Conservation (phyloP, 2,888 invertebrate species). For the Caenorhabditis imperialis region DNA sequence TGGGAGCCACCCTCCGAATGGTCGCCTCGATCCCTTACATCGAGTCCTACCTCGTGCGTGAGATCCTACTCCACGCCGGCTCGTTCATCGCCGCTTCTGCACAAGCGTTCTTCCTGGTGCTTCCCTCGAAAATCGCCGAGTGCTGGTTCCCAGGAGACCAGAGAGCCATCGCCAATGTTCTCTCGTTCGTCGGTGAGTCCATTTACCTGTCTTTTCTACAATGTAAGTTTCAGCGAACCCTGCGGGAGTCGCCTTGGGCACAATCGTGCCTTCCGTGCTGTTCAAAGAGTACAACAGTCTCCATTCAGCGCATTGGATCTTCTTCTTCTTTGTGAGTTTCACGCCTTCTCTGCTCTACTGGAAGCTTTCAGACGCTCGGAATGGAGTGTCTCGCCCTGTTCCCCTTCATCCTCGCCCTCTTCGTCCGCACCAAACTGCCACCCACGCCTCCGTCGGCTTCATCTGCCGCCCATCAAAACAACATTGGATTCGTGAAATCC, state of each 20-base stretch:
- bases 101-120: slow-evolving; percentile 75
- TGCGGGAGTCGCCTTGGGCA: slow-evolving; percentile 73
- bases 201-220: neutral
- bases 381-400: slow-evolving; percentile 54
- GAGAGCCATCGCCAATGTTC: slow-evolving; percentile 74
- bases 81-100: slow-evolving; percentile 70
- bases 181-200: slow-evolving; percentile 71
- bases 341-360: neutral
- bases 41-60: slow-evolving; percentile 26
- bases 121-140: slow-evolving; percentile 74
- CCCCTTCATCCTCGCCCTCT: slow-evolving; percentile 53
- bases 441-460: slow-evolving; percentile 75
- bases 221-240: slow-evolving; percentile 71
- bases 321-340: slow-evolving; percentile 53
- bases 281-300: slow-evolving; percentile 42
- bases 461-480: slow-evolving; percentile 64
- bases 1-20: slow-evolving; percentile 55
- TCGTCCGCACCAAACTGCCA: slow-evolving; percentile 57
- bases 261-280: slow-evolving; percentile 66
- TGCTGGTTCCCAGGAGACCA: slow-evolving; percentile 76
- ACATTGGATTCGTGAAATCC: slow-evolving; percentile 55
- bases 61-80: slow-evolving; percentile 57
- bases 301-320: slow-evolving; percentile 22
- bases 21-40: slow-evolving; percentile 51
- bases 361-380: slow-evolving; percentile 54